These are phyloP conservation scores for Antedon mediterranea DNA, from an alignment of 53 echinoderm and acorn worm genomes.

Conservation along the genomic window DNA sequence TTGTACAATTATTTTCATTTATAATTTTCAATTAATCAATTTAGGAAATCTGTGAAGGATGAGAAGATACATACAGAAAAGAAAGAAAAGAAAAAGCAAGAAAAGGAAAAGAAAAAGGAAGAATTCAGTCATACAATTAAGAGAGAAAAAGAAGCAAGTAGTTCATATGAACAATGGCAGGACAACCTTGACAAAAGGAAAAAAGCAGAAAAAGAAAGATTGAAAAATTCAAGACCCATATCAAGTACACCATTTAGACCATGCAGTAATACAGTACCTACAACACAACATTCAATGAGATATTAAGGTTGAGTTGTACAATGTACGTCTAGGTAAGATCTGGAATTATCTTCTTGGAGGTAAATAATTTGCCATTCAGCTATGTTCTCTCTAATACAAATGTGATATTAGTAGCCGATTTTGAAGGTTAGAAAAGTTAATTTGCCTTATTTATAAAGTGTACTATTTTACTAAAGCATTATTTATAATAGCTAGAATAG, in stretches of 20 bases:
- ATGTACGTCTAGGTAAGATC: no score
- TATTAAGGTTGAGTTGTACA: no score
- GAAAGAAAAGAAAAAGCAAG: conserved; percentile 25
- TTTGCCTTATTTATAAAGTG: no score
- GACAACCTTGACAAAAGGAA: conserved; percentile 36
- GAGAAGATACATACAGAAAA: conserved; percentile 27
- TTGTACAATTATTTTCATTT: no score
- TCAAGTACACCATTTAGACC: conserved; percentile 56
- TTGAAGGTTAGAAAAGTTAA: no score
- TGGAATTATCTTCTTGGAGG: no score
- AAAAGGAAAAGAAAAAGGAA: conserved; percentile 15
- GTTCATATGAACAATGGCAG: conserved; percentile 43
- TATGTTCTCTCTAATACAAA: no score
- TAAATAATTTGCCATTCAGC: no score
- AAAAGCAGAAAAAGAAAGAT: conserved; percentile 36
- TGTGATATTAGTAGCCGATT: no score
- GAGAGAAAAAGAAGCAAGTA: conserved; percentile 24
- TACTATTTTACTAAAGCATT: no score
- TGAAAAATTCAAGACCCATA: conserved; percentile 36
- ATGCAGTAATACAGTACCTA: conserved; percentile 34
- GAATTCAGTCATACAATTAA: conserved; percentile 18
- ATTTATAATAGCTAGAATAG: no score
- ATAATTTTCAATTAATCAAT: not conserved
- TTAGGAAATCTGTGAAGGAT: conserved; percentile 10
- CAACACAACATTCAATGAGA: not conserved